phyloP scores from a whole-genome alignment of 2,888 invertebrate genomes.

The Leucophora obtusa region DNA sequence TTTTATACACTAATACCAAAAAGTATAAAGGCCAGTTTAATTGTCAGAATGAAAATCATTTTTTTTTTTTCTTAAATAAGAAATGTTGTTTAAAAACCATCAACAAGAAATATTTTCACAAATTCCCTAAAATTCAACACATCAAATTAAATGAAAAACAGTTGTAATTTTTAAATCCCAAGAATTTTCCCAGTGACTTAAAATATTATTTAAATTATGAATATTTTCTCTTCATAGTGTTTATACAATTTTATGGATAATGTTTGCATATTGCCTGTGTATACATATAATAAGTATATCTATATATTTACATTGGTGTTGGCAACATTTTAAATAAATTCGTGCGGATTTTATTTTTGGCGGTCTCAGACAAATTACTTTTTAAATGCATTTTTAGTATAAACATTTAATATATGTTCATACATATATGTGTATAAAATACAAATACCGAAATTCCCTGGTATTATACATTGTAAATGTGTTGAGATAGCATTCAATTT shows the following conservation, averaged over 20 bases:
- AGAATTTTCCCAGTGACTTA: no score
- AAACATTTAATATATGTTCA: conserved; percentile 59
- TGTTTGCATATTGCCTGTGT: conserved; percentile 47
- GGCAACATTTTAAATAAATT: conserved; percentile 74
- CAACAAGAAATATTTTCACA: no score
- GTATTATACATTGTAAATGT: conserved; percentile 62
- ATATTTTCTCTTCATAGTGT: neutral
- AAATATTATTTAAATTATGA: neutral
- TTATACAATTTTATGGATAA: conserved; percentile 28
- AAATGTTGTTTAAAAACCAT: no score
- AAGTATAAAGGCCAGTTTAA: neutral
- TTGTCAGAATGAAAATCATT: neutral
- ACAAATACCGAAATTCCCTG: neutral
- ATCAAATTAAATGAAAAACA: no score
- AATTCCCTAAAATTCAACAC: no score
- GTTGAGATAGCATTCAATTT: conserved; percentile 65
- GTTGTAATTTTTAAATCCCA: no score
- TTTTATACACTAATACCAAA: conserved; percentile 4
- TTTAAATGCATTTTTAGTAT: conserved; percentile 75
- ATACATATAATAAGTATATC: conserved; percentile 32
- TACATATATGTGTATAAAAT: conserved; percentile 24
- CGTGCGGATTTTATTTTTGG: conserved; percentile 73
- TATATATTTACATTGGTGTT: conserved; percentile 57
- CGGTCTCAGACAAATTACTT: conserved; percentile 76
- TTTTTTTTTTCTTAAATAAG: no score